Conservation (phyloP, 1,140 invertebrate genomes). For the Drosophila mojavensis region DNA sequence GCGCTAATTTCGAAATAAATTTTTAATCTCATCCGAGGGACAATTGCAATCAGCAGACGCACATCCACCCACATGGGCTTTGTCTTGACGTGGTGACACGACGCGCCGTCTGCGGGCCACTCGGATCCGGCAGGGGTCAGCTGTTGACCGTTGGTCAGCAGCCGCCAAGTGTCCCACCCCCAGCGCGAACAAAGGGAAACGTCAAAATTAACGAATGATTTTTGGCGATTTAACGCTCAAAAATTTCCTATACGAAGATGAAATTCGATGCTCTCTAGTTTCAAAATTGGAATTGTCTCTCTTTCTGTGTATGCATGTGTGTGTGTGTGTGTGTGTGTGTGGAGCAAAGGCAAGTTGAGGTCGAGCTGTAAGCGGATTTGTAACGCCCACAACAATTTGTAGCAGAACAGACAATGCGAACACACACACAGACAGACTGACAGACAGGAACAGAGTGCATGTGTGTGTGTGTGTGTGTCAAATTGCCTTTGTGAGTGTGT, state of each 20-base stretch:
- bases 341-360: constrained; percentile 44
- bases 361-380: constrained; percentile 77
- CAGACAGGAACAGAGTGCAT: too few species aligned
- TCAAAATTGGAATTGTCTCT: constrained; percentile 21
- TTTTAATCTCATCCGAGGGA: constrained; percentile 69
- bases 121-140: constrained; percentile 25
- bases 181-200: constrained; percentile 55
- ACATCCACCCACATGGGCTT: constrained; percentile 68
- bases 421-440: background rate
- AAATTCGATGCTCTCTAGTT: constrained; percentile 53
- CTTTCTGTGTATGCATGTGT: background rate
- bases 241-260: constrained; percentile 60
- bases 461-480: constrained; percentile 6
- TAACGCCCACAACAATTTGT: constrained; percentile 84
- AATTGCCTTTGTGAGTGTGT: constrained; percentile 6
- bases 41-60: constrained; percentile 44
- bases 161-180: constrained; percentile 21
- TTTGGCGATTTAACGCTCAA: constrained; percentile 77
- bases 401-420: constrained; percentile 53
- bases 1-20: constrained; percentile 82
- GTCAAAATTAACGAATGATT: constrained; percentile 81
- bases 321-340: constrained; percentile 11
- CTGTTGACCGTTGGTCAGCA: constrained; percentile 62
- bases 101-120: constrained; percentile 55
- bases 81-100: constrained; percentile 46